Base-by-base conservation (phyloP, 2,113 vertebrate species). In the Calcarius ornatus region DNA sequence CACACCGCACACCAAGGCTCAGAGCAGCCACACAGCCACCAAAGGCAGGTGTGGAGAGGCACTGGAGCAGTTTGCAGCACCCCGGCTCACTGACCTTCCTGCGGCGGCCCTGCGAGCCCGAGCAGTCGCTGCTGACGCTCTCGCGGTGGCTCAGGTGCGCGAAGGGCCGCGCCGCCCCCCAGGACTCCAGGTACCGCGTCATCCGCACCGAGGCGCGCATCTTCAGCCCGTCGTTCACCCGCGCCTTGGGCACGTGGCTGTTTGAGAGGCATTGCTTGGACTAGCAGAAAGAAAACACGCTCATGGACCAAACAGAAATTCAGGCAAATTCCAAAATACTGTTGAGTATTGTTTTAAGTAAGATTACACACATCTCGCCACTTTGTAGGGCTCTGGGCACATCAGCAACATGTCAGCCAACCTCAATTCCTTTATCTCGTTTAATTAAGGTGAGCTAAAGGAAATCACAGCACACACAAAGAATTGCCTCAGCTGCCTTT, bases 111-210 rank as follows among this genome's bases (percentile, higher is more conserved):
- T 98, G 99, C 56, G 93, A 92, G 6, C 98, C 75, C 2, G 98
- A 98, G 5, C 96, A 94, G 63, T 99, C 99, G 1, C 97, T 98
- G 97, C 97, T 97, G 69, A 99, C 98, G 3, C 98, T 99, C 31
- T 99, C 99, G 1, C 99, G 97, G 86, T 98, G 99, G 98, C 98
- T 99, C 40, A 99, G 98, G 96, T 99, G 99, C 3, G 99, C 99
- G 24, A 99, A 99, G 33, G 99, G 99, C 83, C 99, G 98, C 6
- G 99, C 99, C 0, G 99, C 99, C 1, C 99, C 99, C 99, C 99
- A 99, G 15, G 99, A 99, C 95, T 99, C 99, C 22, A 99, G 97
- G 88, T 99, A 99, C 7, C 99, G 99, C 2, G 99, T 99, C 98
- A 99, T 99, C 20, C 99, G 98, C 72, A 99, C 99, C 0, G 99